Base-by-base conservation (phyloP, 1,140 invertebrate genomes). In the Mya arenaria region DNA sequence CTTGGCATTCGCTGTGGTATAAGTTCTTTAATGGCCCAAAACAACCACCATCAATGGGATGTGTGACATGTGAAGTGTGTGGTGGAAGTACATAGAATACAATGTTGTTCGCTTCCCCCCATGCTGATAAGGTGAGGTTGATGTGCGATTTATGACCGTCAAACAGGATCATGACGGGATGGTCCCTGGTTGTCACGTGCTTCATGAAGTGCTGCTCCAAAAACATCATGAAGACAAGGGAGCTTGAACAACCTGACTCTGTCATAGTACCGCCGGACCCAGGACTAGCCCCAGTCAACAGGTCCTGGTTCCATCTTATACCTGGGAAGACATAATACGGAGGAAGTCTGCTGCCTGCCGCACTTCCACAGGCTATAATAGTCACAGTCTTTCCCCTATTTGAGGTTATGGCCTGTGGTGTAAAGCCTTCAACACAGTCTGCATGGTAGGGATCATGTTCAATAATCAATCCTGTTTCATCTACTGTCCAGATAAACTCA, bases 381-480 rank as follows among this genome's bases (percentile, higher is more conserved):
- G 62, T 78, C 3, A 78, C 44, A 56, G 6, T 8, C 4, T 56
- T 63, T 52, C 41, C 41, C 39, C 39, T 52, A 15, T 10, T 30
- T 8, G 28, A 66, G 2, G 65, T 58, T 5, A 66, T 23, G 39
- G 77, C 66, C 25, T 71, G 48, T 32, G 65, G 34, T 19, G 44
- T 77, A 1, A 36, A 23, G 1, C 77, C 71, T 30, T 75, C 74
- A 10, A 28, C 15, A 55, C 77, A 69, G 19, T 73, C 10, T 10
- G 82, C 55, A 34, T 73, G 65, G 36, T 0, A 15, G 28, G 84
- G 34, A 17, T 4, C 52, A n/a, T 81, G 84, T 17, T 58, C 44
- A 28, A 85, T 78, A 17, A 56, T 32, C 5, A 85, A 2, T 0
- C 80, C 79, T 13, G 80, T 79, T 48, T 85, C 84, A 62, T 85